phyloP scores from a whole-genome alignment of 1,140 invertebrate genomes.

The Calycopis cecrops region DNA sequence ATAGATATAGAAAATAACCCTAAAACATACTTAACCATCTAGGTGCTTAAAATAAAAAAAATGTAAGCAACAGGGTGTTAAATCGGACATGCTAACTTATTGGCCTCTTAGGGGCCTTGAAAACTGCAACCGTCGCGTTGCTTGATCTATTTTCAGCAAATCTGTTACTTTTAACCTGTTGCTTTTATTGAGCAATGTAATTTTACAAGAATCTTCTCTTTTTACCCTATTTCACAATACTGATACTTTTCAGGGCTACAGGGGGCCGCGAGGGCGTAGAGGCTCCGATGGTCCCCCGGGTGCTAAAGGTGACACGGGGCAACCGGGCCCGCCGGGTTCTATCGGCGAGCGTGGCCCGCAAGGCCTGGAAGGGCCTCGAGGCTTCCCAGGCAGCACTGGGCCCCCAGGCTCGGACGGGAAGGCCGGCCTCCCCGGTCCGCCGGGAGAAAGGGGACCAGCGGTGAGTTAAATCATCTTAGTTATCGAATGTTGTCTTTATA shows the following conservation, averaged over 20 bases:
- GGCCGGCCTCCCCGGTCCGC: slow-evolving; percentile 79
- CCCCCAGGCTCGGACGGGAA: slow-evolving; percentile 79
- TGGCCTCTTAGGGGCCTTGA: too few relatives aligned
- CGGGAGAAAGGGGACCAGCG: slow-evolving; percentile 82
- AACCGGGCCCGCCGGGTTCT: slow-evolving; percentile 80
- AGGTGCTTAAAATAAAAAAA: too few relatives aligned
- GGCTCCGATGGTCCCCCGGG: slow-evolving; percentile 82
- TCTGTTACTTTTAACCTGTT: too few relatives aligned
- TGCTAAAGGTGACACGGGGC: slow-evolving; percentile 84
- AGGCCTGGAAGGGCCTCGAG: slow-evolving; percentile 80
- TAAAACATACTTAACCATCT: too few relatives aligned
- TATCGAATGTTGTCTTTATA: too few relatives aligned
- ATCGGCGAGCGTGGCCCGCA: slow-evolving; percentile 79
- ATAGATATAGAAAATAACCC: too few relatives aligned
- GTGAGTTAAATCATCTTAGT: slow-evolving; percentile 50
- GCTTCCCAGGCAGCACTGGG: slow-evolving; percentile 79
- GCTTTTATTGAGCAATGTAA: too few relatives aligned
- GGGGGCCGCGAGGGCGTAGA: slow-evolving; percentile 80
- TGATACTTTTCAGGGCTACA: slow-evolving; percentile 76
- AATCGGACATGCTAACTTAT: too few relatives aligned
- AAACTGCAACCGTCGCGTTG: too few relatives aligned
- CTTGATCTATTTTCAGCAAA: slow-evolving; percentile 2
- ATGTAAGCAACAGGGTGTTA: too few relatives aligned
- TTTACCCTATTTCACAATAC: background rate
- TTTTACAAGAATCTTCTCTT: background rate